phyloP scores from a whole-genome alignment of 2,797 vertebrate genomes.

The Protonibea diacanthus region DNA sequence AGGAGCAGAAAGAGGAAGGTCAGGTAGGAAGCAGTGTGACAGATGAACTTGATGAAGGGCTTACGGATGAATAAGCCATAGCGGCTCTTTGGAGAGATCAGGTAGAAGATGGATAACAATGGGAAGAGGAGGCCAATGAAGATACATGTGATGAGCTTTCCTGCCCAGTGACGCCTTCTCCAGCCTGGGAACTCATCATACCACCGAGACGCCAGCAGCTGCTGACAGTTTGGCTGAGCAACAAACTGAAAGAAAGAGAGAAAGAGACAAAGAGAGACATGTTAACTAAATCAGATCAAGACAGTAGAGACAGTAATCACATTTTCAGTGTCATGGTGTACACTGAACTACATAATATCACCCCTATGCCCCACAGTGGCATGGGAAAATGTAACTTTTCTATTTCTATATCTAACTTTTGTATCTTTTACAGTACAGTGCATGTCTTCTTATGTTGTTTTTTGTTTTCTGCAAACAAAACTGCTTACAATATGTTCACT shows the following conservation, averaged over 20 bases:
- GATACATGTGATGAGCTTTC: constrained; percentile 94
- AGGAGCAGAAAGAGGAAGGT: constrained; percentile 97
- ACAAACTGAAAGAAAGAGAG: constrained; percentile 89
- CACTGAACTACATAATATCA: no score
- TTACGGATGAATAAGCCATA: constrained; percentile 96
- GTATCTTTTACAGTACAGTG: no score
- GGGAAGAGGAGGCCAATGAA: constrained; percentile 96
- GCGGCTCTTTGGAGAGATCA: constrained; percentile 94
- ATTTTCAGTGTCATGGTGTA: no score
- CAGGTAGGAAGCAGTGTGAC: constrained; percentile 97
- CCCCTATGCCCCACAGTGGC: no score
- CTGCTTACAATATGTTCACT: no score
- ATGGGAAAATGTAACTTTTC: no score
- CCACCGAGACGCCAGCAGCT: constrained; percentile 97
- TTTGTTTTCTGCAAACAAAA: no score
- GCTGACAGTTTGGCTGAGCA: constrained; percentile 98
- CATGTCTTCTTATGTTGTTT: no score
- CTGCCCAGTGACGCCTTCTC: constrained; percentile 97
- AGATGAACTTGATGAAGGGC: constrained; percentile 99
- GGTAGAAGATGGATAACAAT: constrained; percentile 92
- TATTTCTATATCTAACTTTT: no score
- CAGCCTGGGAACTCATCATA: constrained; percentile 97
- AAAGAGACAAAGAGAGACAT: constrained; percentile 16
- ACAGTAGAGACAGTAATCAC: no score
- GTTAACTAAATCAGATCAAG: not conserved